Conservation (phyloP, 2,888 invertebrate species). For the Lissonota sp. region DNA sequence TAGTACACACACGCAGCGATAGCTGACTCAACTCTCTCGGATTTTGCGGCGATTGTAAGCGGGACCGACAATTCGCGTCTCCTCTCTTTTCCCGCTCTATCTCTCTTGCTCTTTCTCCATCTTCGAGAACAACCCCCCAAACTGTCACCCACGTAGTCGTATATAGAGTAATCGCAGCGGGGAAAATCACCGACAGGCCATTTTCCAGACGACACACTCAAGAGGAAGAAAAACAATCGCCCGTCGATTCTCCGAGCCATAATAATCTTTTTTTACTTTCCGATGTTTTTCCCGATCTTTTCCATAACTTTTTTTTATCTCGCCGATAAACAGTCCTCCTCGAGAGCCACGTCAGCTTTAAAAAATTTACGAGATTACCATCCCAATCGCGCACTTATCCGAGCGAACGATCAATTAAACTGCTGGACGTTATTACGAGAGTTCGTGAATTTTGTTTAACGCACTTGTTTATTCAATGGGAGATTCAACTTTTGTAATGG, state of each 20-base stretch:
- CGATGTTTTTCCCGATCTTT: neutral
- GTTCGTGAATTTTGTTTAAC: neutral
- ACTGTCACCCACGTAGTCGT: constrained; percentile 25
- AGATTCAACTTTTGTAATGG: too few relatives aligned
- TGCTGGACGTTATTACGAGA: neutral
- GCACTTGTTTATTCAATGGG: neutral
- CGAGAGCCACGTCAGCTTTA: neutral
- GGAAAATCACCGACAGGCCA: constrained; percentile 33
- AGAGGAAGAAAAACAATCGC: constrained; percentile 23
- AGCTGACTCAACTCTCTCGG: constrained; percentile 61
- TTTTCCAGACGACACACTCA: constrained; percentile 1
- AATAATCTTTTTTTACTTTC: neutral
- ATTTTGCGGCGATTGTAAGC: constrained; percentile 17
- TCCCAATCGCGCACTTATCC: neutral
- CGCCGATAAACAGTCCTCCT: neutral
- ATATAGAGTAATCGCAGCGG: constrained; percentile 15
- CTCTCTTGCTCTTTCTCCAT: neutral
- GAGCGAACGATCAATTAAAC: neutral
- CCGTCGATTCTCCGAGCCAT: neutral
- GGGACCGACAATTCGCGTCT: constrained; percentile 16
- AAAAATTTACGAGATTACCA: neutral
- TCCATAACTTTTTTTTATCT: neutral
- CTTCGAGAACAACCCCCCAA: constrained; percentile 5
- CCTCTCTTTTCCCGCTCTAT: neutral
- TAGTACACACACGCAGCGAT: constrained; percentile 10